Evolutionary conservation across 2,113 vertebrate species (phyloP), one percentile per base, ranked within the genome.

Genomic region (Vulpes ferrilata): DNA sequence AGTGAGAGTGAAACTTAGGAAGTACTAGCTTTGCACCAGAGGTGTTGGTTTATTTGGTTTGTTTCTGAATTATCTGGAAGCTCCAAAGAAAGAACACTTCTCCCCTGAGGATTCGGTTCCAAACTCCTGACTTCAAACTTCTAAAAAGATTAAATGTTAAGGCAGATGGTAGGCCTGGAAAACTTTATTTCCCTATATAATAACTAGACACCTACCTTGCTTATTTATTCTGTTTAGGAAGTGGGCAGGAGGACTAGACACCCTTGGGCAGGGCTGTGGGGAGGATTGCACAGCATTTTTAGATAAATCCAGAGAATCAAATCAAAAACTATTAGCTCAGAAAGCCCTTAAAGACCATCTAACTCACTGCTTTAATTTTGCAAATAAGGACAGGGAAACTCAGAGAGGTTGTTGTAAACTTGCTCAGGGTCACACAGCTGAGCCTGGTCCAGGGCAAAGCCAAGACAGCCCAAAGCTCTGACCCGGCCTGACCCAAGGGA

Each of bases 81-180:
- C 19, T 35, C 67, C 69, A 88, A 78, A 95, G 53, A 93, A 96
- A 97, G 73, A 80, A 74, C 35, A 90, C 13, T 57, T 95, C 67
- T 80, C 96, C 53, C 25, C 53, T 74, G 19, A 92, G 38, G 59
- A 90, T 90, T 82, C 84, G 3, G 35, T 93, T 96, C 76, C 53
- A 97, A 95, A 93, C 32, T 92, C 90, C 74, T 92, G n/a, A 65
- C 91, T 98, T 97, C 19, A 89, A 67, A 96, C 35, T 94, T 96
- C 65, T 86, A 22, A 96, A 97, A 96, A 85, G 64, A 90, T 94
- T 73, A 96, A 93, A 65, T 65, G 79, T 90, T 82, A 90, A 95
- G 60, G 53, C 92, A 96, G 79, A 71, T 22, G 32, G 67, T 74
- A 84, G 81, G 78, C 85, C 91, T 86, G 10, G 92, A 84, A 95